Conservation (phyloP, 1,140 invertebrate genomes). For the Brachionus koreanus region DNA sequence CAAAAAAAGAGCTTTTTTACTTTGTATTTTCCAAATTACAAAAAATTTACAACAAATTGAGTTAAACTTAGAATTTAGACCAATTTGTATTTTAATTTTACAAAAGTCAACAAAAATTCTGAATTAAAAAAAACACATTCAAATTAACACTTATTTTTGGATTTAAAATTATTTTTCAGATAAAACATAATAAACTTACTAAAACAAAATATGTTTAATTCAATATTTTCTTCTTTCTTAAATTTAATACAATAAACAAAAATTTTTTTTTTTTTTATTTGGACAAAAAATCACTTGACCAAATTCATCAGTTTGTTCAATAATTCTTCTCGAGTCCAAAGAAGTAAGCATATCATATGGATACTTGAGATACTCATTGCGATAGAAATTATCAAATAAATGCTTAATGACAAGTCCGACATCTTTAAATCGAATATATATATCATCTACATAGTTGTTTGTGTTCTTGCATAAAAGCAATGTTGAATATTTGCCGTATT, state of each 20-base stretch:
- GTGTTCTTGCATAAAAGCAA: background rate
- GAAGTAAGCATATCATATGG: background rate
- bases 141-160: too few species aligned
- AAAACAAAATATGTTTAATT: conserved; percentile 8
- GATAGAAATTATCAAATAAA: conserved; percentile 4
- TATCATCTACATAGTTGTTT: background rate
- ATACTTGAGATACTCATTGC: background rate
- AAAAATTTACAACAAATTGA: too few species aligned
- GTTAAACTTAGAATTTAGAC: too few species aligned
- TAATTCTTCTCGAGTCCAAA: background rate
- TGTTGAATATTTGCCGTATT: background rate
- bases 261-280: background rate
- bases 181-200: background rate
- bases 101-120: too few species aligned
- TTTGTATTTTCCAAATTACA: too few species aligned
- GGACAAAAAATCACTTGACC: background rate
- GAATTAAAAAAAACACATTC: background rate
- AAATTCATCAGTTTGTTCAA: background rate
- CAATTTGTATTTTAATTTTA: too few species aligned
- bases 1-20: too few species aligned
- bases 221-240: conserved; percentile 1
- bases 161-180: too few species aligned
- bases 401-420: background rate
- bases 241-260: background rate
- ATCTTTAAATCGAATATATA: background rate